Base-by-base conservation (phyloP, 2,113 vertebrate genomes). In the Glareola pratincola region DNA sequence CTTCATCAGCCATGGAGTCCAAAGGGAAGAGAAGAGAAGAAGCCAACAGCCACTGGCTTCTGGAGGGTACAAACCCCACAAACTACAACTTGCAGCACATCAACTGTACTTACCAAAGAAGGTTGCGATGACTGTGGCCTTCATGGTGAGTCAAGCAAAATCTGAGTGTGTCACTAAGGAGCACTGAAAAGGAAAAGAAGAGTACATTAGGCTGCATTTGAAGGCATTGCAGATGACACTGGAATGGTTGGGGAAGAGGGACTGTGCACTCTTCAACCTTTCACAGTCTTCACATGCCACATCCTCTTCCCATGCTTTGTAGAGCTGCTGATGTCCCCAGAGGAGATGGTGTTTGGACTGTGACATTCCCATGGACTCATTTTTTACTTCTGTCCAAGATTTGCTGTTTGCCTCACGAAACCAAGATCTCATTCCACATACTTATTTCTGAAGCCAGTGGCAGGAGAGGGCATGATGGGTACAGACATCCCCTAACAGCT, bases 81-180 rank as follows among this genome's bases (percentile, higher is more conserved):
- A 53, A 39, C 45, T 78, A 10, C 24, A 68, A 14, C 56, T 22
- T 47, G 59, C 68, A 95, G 32, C 41, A 32, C 27, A 30, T 59
- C 51, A 45, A 1, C 19, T 32, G 41, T 92, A 98, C 98, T 98
- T 98, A 98, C 98, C 97, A 76, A 98, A 97, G 78, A 98, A 83
- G 92, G 93, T 66, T 93, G 96, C 92, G 91, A 97, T 90, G 91
- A 94, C 84, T 86, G 94, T 97, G 93, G 94, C 78, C 97, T 98
- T 98, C 98, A 98, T 98, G 81, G 73, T 94, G 96, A 96, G 73
- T 94, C 91, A 95, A 96, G 37, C 43, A 77, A 94, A 87, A 82
- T 76, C 91, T 89, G 57, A 66, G 60, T 90, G 53, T 50, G 64
- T 96, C 78, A 22, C 50, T 91, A 85, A 63, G 75, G 41, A 75